Percentiles rank a stretch among this genome's conserved stretches.
These are phyloP conservation scores for Rhegmatorhina hoffmannsi DNA, from an alignment of 2,113 vertebrate genomes.

Conservation along the genomic window DNA sequence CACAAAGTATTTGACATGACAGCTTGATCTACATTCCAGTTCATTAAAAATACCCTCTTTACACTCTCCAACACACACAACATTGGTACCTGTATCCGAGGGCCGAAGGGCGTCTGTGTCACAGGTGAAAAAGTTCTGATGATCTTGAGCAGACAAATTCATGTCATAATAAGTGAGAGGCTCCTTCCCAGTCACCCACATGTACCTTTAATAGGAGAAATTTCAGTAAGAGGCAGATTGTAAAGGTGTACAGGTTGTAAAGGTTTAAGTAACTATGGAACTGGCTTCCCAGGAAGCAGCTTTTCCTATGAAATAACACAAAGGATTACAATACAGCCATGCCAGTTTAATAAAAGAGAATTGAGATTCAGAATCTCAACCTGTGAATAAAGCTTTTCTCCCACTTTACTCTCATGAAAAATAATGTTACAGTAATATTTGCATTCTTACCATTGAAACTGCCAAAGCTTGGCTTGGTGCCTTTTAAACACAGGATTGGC, in stretches of 20 bases:
- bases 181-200: constrained; percentile 98
- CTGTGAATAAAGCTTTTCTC: neutral
- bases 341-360: neutral
- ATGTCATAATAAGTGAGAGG: constrained; percentile 98
- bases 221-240: neutral
- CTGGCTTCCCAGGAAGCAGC: neutral
- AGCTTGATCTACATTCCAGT: neutral
- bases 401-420: neutral
- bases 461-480: neutral
- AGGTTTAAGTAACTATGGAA: neutral
- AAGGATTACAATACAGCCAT: neutral
- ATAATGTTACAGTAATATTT: neutral
- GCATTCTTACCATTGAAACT: neutral
- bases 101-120: constrained; percentile 91
- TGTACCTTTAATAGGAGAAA: constrained; percentile 81
- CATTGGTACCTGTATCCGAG: constrained; percentile 86
- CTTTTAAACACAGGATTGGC: neutral
- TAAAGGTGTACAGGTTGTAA: neutral
- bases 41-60: neutral
- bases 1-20: fast-evolving
- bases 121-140: constrained; percentile 97
- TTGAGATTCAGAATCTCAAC: neutral
- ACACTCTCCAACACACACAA: fast-evolving
- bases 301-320: neutral
- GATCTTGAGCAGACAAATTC: constrained; percentile 98